Percentiles rank a stretch among this genome's conserved stretches.
phyloP scores from a whole-genome alignment of 1,140 invertebrate genomes.

The Paraescarpia echinospica region DNA sequence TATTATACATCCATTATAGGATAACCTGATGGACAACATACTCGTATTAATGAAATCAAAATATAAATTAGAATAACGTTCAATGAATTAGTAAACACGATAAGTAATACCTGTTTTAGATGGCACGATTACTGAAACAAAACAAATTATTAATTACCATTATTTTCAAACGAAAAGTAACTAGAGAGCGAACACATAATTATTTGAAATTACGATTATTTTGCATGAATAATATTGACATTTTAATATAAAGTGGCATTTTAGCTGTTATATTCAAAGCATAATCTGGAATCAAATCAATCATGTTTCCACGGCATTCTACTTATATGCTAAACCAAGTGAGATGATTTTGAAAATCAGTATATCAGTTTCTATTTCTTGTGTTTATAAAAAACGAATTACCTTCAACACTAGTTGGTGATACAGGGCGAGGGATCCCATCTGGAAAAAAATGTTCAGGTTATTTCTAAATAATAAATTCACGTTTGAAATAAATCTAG shows the following conservation, averaged over 20 bases:
- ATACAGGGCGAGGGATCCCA: background rate
- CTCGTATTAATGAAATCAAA: background rate
- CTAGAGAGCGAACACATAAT: background rate
- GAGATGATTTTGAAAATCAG: background rate
- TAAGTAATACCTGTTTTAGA: background rate
- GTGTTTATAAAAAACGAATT: background rate
- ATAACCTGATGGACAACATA: background rate
- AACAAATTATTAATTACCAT: background rate
- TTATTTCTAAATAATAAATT: background rate
- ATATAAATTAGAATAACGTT: background rate
- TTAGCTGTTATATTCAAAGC: background rate
- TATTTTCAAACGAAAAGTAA: background rate
- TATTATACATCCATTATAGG: background rate
- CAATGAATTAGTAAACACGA: background rate
- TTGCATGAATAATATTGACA: background rate
- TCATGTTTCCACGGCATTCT: background rate
- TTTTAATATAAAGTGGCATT: background rate
- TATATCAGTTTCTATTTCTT: background rate
- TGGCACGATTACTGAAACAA: background rate
- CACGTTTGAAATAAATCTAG: background rate
- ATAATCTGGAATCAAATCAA: background rate
- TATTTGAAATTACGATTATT: background rate
- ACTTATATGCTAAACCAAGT: background rate
- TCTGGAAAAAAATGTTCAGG: background rate
- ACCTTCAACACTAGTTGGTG: background rate